phyloP scores from a whole-genome alignment of 2,888 invertebrate genomes.

The Mechanitis mazaeus region DNA sequence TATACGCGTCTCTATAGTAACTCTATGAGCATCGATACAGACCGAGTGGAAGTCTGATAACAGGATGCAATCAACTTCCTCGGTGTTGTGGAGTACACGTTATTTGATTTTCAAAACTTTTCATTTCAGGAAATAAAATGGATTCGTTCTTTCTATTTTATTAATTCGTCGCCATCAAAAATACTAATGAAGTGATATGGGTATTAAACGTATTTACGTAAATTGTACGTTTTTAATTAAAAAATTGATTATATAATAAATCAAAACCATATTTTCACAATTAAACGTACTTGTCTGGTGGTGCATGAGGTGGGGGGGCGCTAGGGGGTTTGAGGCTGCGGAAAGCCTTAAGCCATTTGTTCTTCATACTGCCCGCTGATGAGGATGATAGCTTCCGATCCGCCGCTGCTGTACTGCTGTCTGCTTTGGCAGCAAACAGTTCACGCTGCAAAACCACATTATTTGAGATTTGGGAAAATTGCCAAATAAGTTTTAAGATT shows the following conservation, averaged over 20 bases:
- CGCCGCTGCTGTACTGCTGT: constrained; percentile 81
- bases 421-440: constrained; percentile 86
- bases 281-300: constrained; percentile 60
- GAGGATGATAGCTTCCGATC: constrained; percentile 92
- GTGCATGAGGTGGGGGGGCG: constrained; percentile 70
- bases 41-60: constrained; percentile 17
- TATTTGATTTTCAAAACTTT: constrained; percentile 15
- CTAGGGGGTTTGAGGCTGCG: constrained; percentile 92
- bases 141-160: background rate
- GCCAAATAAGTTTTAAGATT: constrained; percentile 16
- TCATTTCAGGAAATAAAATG: background rate
- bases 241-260: background rate
- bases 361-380: constrained; percentile 93
- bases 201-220: constrained; percentile 7
- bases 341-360: constrained; percentile 98
- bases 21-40: constrained; percentile 7
- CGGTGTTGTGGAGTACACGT: constrained; percentile 10
- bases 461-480: constrained; percentile 15
- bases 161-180: constrained; percentile 25
- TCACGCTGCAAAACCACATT: constrained; percentile 82
- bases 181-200: constrained; percentile 19
- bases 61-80: constrained; percentile 21
- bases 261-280: background rate
- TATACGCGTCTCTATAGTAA: background rate
- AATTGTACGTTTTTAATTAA: background rate